These are phyloP conservation scores for Yponomeuta sedellus DNA, from an alignment of 2,888 invertebrate species.

Conservation along the genomic window DNA sequence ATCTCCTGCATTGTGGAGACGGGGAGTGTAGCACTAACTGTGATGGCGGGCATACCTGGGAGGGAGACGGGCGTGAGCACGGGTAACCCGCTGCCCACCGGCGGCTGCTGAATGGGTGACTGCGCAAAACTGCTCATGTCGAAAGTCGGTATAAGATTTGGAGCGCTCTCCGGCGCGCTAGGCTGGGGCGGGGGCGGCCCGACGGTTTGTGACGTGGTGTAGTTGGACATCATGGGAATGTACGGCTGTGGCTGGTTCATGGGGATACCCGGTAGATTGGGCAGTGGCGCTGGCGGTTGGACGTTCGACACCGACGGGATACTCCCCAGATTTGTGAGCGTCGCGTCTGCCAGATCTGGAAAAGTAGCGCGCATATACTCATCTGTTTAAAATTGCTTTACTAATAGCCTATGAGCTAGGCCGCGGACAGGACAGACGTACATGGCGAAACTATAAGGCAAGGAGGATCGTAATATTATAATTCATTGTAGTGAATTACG, in stretches of 20 bases:
- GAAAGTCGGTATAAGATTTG: constrained; percentile 60
- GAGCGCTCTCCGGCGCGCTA: constrained; percentile 31
- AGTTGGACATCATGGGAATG: constrained; percentile 70
- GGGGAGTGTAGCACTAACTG: constrained; percentile 83
- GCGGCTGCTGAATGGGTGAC: constrained; percentile 51
- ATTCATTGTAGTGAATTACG: no score
- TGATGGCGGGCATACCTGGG: constrained; percentile 88
- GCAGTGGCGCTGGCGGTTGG: constrained; percentile 72
- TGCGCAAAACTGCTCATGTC: constrained; percentile 60
- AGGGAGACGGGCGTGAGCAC: constrained; percentile 82
- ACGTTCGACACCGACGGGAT: constrained; percentile 69
- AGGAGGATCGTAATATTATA: no score
- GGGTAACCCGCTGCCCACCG: constrained; percentile 51
- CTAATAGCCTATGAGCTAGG: no score
- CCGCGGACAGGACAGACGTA: no score
- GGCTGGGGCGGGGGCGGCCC: constrained; percentile 26
- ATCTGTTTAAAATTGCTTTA: no score
- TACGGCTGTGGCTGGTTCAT: constrained; percentile 74
- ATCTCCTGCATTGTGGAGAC: constrained; percentile 77
- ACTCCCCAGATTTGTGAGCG: constrained; percentile 66
- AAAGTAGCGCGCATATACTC: constrained; percentile 20
- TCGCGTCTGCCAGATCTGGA: constrained; percentile 67
- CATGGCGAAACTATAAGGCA: no score
- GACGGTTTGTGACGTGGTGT: constrained; percentile 43
- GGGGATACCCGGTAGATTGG: constrained; percentile 67